Evolutionary conservation across 2,888 invertebrate genomes (phyloP).

Genomic region (Xylota sylvarum): DNA sequence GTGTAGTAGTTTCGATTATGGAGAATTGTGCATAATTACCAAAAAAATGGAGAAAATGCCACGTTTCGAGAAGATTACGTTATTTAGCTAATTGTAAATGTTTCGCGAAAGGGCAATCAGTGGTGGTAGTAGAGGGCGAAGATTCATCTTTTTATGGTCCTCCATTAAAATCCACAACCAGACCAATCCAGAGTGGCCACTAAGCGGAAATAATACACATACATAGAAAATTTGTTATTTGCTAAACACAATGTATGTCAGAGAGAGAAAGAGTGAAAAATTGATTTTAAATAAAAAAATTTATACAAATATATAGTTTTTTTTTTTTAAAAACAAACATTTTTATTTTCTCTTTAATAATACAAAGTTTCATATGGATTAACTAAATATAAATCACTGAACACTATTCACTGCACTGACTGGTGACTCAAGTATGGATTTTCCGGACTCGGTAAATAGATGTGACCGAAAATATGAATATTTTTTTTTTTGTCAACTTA

Average conservation of each 20-base stretch:
- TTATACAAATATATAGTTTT: background rate
- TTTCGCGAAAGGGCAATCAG: constrained; percentile 30
- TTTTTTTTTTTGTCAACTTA: background rate
- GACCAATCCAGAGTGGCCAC: constrained; percentile 49
- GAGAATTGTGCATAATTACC: constrained; percentile 64
- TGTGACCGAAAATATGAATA: background rate
- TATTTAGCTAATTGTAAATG: constrained; percentile 11
- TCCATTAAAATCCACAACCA: constrained; percentile 41
- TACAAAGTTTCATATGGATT: background rate
- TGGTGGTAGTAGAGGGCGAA: constrained; percentile 31
- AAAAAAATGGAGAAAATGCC: constrained; percentile 28
- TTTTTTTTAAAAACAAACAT: too few relatives aligned
- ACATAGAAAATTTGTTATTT: constrained; percentile 33
- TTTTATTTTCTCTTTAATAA: background rate
- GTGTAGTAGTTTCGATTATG: constrained; percentile 47
- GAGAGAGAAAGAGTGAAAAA: constrained; percentile 15
- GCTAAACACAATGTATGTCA: constrained; percentile 19
- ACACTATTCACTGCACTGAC: constrained; percentile 42
- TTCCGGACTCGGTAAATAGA: constrained; percentile 13
- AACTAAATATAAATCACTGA: constrained; percentile 16
- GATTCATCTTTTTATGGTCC: constrained; percentile 43
- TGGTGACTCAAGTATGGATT: constrained; percentile 6
- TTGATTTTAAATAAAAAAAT: background rate
- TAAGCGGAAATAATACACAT: constrained; percentile 46
- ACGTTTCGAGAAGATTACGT: constrained; percentile 26